A percentile compares a stretch with the other conserved stretches of the same genome.
Evolutionary conservation across 2,113 vertebrate species (phyloP).

Genomic region (Erinaceus europaeus): DNA sequence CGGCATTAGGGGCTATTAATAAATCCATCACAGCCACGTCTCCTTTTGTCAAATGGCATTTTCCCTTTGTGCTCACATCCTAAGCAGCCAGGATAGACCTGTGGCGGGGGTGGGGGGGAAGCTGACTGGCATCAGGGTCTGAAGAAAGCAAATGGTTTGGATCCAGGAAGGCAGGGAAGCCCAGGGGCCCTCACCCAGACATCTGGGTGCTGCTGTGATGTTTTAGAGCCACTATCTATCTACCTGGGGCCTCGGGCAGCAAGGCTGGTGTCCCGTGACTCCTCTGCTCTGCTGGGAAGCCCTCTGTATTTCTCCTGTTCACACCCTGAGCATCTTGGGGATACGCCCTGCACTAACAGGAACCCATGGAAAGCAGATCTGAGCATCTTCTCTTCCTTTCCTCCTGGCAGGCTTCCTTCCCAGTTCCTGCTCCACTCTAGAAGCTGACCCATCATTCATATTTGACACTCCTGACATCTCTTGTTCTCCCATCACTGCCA

Average conservation of each 20-base stretch:
- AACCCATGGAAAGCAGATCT: no score
- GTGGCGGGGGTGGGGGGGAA: no score
- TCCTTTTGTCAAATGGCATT: not conserved
- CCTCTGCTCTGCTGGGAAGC: not conserved
- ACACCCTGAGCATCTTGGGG: no score
- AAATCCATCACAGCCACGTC: constrained; percentile 69
- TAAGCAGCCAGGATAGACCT: no score
- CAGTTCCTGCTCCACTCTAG: no score
- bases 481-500: no score
- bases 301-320: not conserved
- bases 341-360: not conserved
- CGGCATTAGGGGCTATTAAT: constrained; percentile 74
- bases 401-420: no score
- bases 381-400: no score
- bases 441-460: no score
- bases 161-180: not conserved
- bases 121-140: not conserved
- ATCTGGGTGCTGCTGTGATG: not conserved
- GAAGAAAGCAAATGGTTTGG: not conserved
- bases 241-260: not conserved
- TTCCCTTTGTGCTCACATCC: not conserved
- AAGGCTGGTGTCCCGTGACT: not conserved
- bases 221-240: not conserved
- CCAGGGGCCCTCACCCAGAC: not conserved
- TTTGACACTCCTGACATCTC: no score